Evolutionary conservation across 2,888 invertebrate species (phyloP).

Genomic region (Lycaena phlaeas): DNA sequence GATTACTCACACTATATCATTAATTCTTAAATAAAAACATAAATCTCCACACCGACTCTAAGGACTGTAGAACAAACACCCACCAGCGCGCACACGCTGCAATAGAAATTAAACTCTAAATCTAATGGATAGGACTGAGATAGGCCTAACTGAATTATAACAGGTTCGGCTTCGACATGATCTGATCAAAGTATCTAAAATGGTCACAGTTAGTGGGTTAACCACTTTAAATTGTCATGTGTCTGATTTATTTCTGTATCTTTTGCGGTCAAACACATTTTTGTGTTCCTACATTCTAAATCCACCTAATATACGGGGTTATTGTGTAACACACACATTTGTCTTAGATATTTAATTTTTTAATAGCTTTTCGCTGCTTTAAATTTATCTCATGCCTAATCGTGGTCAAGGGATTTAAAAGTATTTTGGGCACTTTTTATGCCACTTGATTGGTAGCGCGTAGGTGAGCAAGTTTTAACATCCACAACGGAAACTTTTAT

Average conservation of each 20-base stretch:
- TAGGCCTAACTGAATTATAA: slow-evolving; percentile 23
- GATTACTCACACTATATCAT: slow-evolving; percentile 62
- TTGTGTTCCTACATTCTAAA: slow-evolving; percentile 42
- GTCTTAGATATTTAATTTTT: slow-evolving; percentile 8
- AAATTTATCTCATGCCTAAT: not conserved
- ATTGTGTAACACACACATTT: slow-evolving; percentile 15
- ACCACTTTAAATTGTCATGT: slow-evolving; percentile 75
- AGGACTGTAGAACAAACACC: slow-evolving; percentile 65
- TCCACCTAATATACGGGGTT: slow-evolving; percentile 28
- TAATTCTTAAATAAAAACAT: slow-evolving; percentile 71
- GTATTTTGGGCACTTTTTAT: too few species aligned
- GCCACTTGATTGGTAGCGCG: too few species aligned
- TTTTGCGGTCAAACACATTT: slow-evolving; percentile 65
- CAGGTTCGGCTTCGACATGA: slow-evolving; percentile 61
- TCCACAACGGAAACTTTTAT: too few species aligned
- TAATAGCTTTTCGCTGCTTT: slow-evolving; percentile 2
- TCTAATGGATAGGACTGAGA: slow-evolving; percentile 27
- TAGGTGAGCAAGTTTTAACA: too few species aligned
- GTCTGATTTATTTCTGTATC: slow-evolving; percentile 72
- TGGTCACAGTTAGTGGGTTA: slow-evolving; percentile 74
- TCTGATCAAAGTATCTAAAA: slow-evolving; percentile 73
- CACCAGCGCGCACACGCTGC: slow-evolving; percentile 36
- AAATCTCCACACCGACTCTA: slow-evolving; percentile 58
- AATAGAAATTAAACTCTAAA: slow-evolving; percentile 39
- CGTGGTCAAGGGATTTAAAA: too few species aligned